Evolutionary conservation across 2,797 vertebrate species (phyloP), one percentile per base, ranked within the genome.

Genomic region (Helostoma temminkii): DNA sequence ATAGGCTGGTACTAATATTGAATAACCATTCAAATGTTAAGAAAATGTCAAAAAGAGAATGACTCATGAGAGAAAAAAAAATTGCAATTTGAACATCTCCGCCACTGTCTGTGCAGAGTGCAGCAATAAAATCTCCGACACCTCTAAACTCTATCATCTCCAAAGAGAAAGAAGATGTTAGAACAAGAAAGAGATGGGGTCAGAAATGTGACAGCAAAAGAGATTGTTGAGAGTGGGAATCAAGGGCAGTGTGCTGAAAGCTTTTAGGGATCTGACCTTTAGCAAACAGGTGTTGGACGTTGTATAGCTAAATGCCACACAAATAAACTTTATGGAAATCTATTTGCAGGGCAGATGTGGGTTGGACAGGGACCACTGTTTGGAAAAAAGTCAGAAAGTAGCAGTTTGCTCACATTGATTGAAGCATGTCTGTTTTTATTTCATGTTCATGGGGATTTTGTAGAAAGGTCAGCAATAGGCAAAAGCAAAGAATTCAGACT

Each of bases 221-320:
- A 60, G 49, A 43, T 24, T 10, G 50, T 26, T 21, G n/a, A 36
- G 34, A 80, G 55, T 2, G 5, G 41, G 59, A 76, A 60, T 64
- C 12, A 39, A 39, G 26, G 34, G 47, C 39, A 8, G 49, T 11
- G 39, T 32, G 42, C 28, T 42, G 47, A 76, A 87, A 73, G 85
- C 84, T 85, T 88, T 86, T 74, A 76, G 74, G 45, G 50, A 74
- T 28, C 45, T 81, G 88, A 88, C 85, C 86, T 91, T 88, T 87
- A 57, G 45, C 57, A 48, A 72, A 74, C 42, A 62, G 56, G 74
- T 64, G 80, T 30, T 45, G 42, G 60, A 66, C 45, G 49, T 28
- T 43, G 53, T 2, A 8, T 41, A 45, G 62, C 34, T 34, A 71
- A 83, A 77, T 74, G 68, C 43, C 74, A 80, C 5, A 50, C 32